Percentiles rank a stretch among this genome's conserved stretches.
Evolutionary conservation across 1,140 invertebrate genomes (phyloP).

Genomic region (Hetaerina americana): DNA sequence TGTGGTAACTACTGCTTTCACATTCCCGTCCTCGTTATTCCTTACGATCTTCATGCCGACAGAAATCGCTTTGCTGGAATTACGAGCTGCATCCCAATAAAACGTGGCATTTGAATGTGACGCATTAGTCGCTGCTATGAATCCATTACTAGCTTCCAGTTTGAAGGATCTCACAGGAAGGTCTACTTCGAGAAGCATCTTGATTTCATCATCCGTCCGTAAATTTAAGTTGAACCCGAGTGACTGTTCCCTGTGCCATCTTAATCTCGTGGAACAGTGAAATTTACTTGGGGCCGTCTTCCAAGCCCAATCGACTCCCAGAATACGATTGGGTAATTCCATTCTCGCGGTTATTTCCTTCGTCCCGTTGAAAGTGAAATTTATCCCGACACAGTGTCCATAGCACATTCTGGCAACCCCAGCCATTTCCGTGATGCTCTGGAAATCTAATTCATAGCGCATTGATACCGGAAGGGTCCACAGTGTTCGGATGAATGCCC

Average conservation of each 20-base stretch:
- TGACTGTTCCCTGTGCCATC: constrained; percentile 2
- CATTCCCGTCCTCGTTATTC: not conserved
- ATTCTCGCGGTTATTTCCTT: not conserved
- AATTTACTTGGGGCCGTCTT: not conserved
- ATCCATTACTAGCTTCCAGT: not conserved
- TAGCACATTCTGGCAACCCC: not conserved
- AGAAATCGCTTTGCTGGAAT: constrained; percentile 3
- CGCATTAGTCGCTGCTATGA: not conserved
- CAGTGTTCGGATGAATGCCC: not conserved
- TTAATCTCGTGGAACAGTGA: constrained; percentile 1
- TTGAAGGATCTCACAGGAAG: constrained; percentile 5
- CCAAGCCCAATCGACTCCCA: not conserved
- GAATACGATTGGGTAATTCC: constrained; percentile 5
- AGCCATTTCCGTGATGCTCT: not conserved
- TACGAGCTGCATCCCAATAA: constrained; percentile 9
- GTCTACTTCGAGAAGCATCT: not conserved
- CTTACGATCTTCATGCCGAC: not conserved
- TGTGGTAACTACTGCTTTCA: not conserved
- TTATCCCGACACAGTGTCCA: not conserved
- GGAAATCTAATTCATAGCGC: not conserved
- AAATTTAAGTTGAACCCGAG: constrained; percentile 5
- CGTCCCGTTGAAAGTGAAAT: not conserved
- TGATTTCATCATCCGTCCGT: not conserved
- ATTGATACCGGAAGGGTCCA: not conserved
- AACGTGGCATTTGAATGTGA: not conserved